Percentiles rank a stretch among this genome's conserved stretches.
Evolutionary conservation across 2,797 vertebrate genomes (phyloP).

Genomic region (Cossypha heuglini): DNA sequence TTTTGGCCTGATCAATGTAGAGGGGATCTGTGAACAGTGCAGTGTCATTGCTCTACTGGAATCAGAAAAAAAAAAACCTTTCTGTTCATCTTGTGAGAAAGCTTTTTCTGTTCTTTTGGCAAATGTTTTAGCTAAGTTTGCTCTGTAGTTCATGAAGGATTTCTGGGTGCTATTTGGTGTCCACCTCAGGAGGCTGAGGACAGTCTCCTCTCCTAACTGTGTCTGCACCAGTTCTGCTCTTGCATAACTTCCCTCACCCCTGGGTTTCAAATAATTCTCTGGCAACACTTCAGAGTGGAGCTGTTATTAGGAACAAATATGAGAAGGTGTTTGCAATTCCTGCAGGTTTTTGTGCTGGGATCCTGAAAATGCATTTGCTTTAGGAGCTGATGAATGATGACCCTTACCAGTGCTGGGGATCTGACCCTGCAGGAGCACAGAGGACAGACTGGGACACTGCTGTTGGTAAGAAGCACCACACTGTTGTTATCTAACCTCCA

Average conservation of each 20-base stretch:
- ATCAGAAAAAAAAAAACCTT: neutral
- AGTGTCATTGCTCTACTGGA: neutral
- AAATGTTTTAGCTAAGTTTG: neutral
- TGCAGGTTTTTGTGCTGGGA: neutral
- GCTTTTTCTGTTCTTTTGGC: neutral
- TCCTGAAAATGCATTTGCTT: neutral
- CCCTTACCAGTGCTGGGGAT: neutral
- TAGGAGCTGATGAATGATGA: neutral
- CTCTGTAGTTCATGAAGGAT: neutral
- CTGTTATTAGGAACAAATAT: neutral
- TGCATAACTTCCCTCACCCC: neutral
- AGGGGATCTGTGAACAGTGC: neutral
- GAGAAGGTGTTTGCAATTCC: neutral
- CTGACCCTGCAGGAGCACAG: neutral
- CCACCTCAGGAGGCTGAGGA: neutral
- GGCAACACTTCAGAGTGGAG: neutral
- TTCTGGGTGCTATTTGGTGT: neutral
- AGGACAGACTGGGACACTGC: neutral
- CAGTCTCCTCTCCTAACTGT: neutral
- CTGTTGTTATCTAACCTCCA: neutral
- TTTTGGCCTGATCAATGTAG: rapidly evolving
- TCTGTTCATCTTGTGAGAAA: neutral
- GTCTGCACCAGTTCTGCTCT: neutral
- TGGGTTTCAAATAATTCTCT: neutral
- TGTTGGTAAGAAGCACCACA: neutral